Percentiles rank a stretch among this genome's conserved stretches.
phyloP scores from a whole-genome alignment of 2,797 vertebrate genomes.

The Arvicola amphibius region DNA sequence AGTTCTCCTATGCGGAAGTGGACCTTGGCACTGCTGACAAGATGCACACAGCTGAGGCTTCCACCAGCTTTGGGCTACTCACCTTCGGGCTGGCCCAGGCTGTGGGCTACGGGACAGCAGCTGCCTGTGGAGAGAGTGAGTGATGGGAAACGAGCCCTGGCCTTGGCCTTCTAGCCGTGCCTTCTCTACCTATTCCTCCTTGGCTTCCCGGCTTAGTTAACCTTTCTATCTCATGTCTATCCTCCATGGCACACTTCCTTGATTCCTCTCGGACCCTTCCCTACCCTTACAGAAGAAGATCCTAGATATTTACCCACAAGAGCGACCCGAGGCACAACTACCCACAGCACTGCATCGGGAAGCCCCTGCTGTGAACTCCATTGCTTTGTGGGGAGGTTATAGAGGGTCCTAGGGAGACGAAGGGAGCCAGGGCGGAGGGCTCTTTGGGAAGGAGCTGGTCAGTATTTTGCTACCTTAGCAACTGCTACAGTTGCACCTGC shows the following conservation, averaged over 20 bases:
- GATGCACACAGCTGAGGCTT: conserved; percentile 77
- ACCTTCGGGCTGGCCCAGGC: conserved; percentile 82
- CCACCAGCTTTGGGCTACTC: conserved; percentile 86
- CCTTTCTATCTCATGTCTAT: not conserved
- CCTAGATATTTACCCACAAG: not conserved
- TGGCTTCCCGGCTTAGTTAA: not conserved
- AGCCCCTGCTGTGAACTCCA: not conserved
- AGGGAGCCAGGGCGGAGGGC: not conserved
- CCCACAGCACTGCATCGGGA: not conserved
- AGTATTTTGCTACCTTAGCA: not conserved
- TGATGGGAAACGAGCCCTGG: not conserved
- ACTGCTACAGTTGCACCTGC: not conserved
- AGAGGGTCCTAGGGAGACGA: not conserved
- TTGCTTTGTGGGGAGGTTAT: not conserved
- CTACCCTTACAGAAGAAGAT: not conserved
- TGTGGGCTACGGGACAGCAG: conserved; percentile 86
- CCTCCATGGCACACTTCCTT: not conserved
- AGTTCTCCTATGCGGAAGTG: conserved; percentile 87
- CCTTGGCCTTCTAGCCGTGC: not conserved
- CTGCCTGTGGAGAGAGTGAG: conserved; percentile 77
- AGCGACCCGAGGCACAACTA: not conserved
- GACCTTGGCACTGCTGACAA: conserved; percentile 54
- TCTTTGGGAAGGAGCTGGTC: not conserved
- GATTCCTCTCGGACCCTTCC: not conserved
- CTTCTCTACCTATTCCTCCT: not conserved